These are phyloP conservation scores for Girardinichthys multiradiatus DNA, from an alignment of 2,113 vertebrate species.

Conservation along the genomic window DNA sequence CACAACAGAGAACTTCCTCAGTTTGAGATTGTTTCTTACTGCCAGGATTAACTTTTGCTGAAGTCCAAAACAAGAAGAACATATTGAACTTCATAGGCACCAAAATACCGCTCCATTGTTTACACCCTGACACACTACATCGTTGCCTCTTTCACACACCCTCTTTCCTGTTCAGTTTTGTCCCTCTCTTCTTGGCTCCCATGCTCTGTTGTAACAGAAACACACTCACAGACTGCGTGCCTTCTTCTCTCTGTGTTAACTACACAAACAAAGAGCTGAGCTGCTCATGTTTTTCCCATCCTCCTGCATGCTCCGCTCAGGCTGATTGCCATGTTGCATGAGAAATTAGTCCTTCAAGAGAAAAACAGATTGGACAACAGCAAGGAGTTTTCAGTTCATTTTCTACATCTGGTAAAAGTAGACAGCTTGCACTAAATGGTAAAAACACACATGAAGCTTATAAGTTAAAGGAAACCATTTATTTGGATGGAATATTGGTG, in stretches of 20 bases:
- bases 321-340: background rate
- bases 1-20: slow-evolving; percentile 19
- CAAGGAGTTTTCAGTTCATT: background rate
- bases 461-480: background rate
- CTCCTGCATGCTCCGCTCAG: background rate
- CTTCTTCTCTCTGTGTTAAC: background rate
- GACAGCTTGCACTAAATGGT: background rate
- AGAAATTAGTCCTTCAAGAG: background rate
- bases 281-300: background rate
- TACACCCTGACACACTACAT: slow-evolving; percentile 1
- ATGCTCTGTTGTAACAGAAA: slow-evolving; percentile 4
- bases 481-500: background rate
- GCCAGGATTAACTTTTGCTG: slow-evolving; percentile 52
- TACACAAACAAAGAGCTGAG: slow-evolving; percentile 4
- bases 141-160: slow-evolving; percentile 29
- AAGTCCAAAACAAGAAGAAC: slow-evolving; percentile 39
- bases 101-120: slow-evolving; percentile 35
- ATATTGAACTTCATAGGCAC: slow-evolving; percentile 40
- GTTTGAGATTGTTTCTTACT: slow-evolving; percentile 35
- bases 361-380: background rate
- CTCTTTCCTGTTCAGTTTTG: slow-evolving; percentile 22
- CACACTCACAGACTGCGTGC: background rate
- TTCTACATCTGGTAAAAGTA: background rate
- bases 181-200: slow-evolving; percentile 27
- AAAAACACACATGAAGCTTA: background rate